Base-by-base conservation (phyloP, 2,888 invertebrate genomes). In the Ecdyonurus torrentis region DNA sequence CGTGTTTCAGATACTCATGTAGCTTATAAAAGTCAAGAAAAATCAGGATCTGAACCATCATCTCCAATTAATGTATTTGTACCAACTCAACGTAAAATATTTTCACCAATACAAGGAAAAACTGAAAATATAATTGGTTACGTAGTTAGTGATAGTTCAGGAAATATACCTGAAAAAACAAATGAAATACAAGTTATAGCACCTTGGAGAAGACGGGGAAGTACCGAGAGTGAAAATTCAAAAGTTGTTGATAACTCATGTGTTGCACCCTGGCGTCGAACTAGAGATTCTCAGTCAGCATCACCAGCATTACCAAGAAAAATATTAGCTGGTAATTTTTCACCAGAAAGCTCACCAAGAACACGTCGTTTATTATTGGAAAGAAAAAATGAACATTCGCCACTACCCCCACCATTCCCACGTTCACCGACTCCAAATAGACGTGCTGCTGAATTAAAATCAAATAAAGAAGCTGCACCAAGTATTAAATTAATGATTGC, bases 1-100 rank as follows among this genome's bases (percentile, higher is more conserved):
- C 2, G 63, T 2, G 59, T 62, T 7, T 65, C 65, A 15, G 65
- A 65, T 58, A 63, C 63, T 3, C 55, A 63, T 19, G 63, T 63
- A 1, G 63, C 63, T 3, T 65, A 65, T 22, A 59, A 20, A 61
- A 2, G 58, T 61, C 20, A 64, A 53, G 52, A 53, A 7, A 64
- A 64, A 59, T 59, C 63, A 15, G 23, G 58, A 58, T 64, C 64
- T 15, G 66, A 70, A 15, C 1, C 61, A 5, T 23, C 50, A n/a
- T 58, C 66, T 19, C 72, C 78, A 0, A 71, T 74, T 58, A 87
- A 86, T 71, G 81, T 89, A 0, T 86, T 89, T 67, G 86, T 89
- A 0, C 89, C 87, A 73, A 90, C 89, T 0, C 89, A 87, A 55
- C 79, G 88, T 63, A 89, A 87, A 76, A 82, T 89, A 67, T 89